These are phyloP conservation scores for Rotaria macrura DNA, from an alignment of 2,888 invertebrate genomes.

Conservation along the genomic window DNA sequence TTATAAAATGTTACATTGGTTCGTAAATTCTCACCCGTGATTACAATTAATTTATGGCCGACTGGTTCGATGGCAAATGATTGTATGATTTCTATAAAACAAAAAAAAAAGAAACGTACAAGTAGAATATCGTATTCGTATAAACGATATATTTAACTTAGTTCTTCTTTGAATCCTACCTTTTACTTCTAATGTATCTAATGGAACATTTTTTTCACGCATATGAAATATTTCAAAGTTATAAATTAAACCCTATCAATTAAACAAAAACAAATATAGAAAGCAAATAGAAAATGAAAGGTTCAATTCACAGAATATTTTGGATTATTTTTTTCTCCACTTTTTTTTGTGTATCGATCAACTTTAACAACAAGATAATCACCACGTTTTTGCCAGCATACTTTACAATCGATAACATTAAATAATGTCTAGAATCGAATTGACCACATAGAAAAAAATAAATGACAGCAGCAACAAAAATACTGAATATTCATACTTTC, in stretches of 20 bases:
- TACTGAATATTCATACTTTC: background rate
- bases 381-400: slow-evolving; percentile 97
- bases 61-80: slow-evolving; percentile 97
- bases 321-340: slow-evolving; percentile 70
- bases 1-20: slow-evolving; percentile 29
- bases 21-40: slow-evolving; percentile 71
- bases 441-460: slow-evolving; percentile 52
- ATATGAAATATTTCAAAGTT: slow-evolving; percentile 98
- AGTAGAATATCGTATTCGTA: slow-evolving; percentile 56
- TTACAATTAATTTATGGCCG: slow-evolving; percentile 87
- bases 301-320: slow-evolving; percentile 75
- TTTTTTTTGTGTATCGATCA: slow-evolving; percentile 74
- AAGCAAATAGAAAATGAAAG: slow-evolving; percentile 38
- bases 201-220: slow-evolving; percentile 90
- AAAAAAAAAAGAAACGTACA: no score
- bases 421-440: slow-evolving; percentile 85
- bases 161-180: slow-evolving; percentile 35
- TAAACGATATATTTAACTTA: no score
- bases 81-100: slow-evolving; percentile 51
- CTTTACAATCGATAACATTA: slow-evolving; percentile 91
- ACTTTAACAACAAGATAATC: slow-evolving; percentile 93
- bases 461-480: no score
- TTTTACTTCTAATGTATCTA: slow-evolving; percentile 90
- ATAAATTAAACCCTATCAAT: slow-evolving; percentile 71
- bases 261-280: background rate